Conservation (phyloP, 2,113 vertebrate genomes). For the Odocoileus hemionus region DNA sequence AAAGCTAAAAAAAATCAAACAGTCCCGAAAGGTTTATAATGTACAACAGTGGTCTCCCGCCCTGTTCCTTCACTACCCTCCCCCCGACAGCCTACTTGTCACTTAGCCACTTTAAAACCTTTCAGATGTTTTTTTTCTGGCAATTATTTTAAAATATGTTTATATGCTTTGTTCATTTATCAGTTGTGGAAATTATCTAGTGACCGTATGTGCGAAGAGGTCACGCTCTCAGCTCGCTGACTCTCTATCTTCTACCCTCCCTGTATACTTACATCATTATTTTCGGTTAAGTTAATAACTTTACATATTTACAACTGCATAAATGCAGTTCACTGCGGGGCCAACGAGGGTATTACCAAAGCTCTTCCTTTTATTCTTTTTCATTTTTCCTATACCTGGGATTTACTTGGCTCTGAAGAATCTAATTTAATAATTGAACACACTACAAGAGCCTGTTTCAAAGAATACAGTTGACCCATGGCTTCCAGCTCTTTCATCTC, state of each 20-base stretch:
- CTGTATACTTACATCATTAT: too few species aligned
- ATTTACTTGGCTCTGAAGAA: background rate
- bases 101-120: background rate
- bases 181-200: background rate
- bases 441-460: background rate
- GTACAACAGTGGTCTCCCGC: background rate
- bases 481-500: background rate
- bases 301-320: too few species aligned
- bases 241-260: background rate
- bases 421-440: background rate
- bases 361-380: background rate
- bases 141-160: background rate
- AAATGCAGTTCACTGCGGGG: background rate
- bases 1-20: background rate
- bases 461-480: accelerated
- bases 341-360: accelerated
- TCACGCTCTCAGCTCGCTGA: background rate
- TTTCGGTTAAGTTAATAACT: background rate
- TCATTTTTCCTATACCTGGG: background rate
- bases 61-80: too few species aligned
- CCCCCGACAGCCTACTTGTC: too few species aligned
- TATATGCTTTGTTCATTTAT: background rate
- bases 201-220: background rate
- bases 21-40: background rate
- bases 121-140: background rate